These are phyloP conservation scores for Syngnathus scovelli DNA, from an alignment of 2,113 vertebrate genomes.

Conservation along the genomic window DNA sequence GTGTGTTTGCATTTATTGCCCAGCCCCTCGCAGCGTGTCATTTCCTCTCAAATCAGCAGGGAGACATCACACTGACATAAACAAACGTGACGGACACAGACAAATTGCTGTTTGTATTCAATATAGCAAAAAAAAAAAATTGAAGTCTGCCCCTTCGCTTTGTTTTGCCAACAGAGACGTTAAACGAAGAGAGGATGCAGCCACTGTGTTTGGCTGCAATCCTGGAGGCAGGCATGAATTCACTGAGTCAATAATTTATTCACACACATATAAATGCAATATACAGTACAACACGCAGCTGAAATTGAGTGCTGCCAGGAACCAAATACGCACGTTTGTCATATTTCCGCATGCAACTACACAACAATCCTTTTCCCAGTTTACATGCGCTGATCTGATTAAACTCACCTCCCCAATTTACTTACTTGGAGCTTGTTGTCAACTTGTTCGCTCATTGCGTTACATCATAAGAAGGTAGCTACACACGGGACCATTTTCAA, in stretches of 20 bases:
- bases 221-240: conserved; percentile 64
- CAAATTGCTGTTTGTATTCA: conserved; percentile 40
- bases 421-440: background rate
- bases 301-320: conserved; percentile 20
- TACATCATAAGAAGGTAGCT: background rate
- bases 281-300: conserved; percentile 31
- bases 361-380: background rate
- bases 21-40: conserved; percentile 13
- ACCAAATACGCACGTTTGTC: conserved; percentile 18
- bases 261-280: conserved; percentile 27
- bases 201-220: conserved; percentile 46
- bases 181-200: conserved; percentile 44
- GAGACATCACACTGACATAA: conserved; percentile 10
- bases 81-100: conserved; percentile 25
- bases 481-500: background rate
- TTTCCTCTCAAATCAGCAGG: conserved; percentile 13
- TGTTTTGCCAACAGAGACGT: conserved; percentile 34
- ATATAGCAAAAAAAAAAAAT: conserved; percentile 13
- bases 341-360: background rate
- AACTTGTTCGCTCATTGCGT: background rate
- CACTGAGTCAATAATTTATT: conserved; percentile 71
- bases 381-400: background rate
- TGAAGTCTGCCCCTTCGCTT: background rate
- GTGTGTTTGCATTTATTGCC: conserved; percentile 27
- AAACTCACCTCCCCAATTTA: background rate